Evolutionary conservation across 2,888 invertebrate species (phyloP), one percentile per base, ranked within the genome.

Genomic region (Cerceris rybyensis): DNA sequence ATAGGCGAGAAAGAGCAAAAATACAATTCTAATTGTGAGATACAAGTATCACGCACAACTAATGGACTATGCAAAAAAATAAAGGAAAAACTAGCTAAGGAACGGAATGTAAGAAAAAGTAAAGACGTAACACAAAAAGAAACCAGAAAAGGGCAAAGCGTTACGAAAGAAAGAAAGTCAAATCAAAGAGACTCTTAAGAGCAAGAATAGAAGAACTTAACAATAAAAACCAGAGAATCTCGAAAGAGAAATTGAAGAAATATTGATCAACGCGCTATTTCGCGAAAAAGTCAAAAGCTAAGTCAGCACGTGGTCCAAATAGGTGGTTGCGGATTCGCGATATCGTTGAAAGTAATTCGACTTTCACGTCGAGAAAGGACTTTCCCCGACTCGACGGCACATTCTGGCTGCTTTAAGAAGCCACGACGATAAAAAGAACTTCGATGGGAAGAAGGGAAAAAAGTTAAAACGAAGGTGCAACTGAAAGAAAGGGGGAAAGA

Each of bases 351-450:
- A 55, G 69, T 58, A 61, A 70, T 50, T 66, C 69, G 55, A 50
- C 65, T 72, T 68, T 79, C 71, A 78, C 73, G 78, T 66, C 64
- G 69, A n/a, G 49, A 60, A 57, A 55, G 41, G 41, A 52, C 66
- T 80, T 81, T 66, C 61, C 55, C 42, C 39, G 59, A 52, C 65
- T 50, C 49, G 14, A 42, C 42, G 55, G 66, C 49, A 50, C 54
- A 64, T 67, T 63, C 61, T 70, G 73, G 68, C 74, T 63, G 63
- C 65, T 75, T 67, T 2, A 16, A 57, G 17, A n/a, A 9, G 1
- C 9, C 52, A n/a, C 0, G 52, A 7, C 14, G 17, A 55, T 17
- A 55, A 7, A 55, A 55, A 17, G 16, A 55, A 17, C 17, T 16
- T 6, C 7, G 69, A 52, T 52, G 66, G 72, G 70, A 17, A 17